Base-by-base conservation (phyloP, 2,888 invertebrate species). In the Watsonalla binaria region DNA sequence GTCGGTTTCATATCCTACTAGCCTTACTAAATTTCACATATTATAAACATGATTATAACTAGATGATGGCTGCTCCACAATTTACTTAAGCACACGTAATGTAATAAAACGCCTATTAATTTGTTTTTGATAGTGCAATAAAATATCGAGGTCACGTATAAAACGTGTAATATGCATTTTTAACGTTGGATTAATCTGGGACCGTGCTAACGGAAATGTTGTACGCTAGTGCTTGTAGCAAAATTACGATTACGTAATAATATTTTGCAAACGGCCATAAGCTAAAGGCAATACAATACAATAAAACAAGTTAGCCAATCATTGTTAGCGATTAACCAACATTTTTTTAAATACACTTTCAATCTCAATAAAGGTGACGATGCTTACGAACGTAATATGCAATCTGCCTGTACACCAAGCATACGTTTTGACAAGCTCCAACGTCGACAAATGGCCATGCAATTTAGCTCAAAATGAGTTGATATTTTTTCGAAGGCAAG, bases 131-230 rank as follows among this genome's bases (percentile, higher is more conserved):
- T 49, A 14, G 37, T 15, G 49, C 49, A 57, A 59, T 54, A 54
- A 54, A 46, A 51, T 47, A 67, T 54, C 47, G 55, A 60, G 62
- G 62, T 56, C 58, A 55, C 51, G 52, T 54, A 50, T 47, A 34
- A 56, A 49, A 37, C 49, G 48, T 9, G 49, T 53, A 57, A 48
- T 54, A 58, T 42, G 47, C 11, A 15, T 53, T 57, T 54, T 46
- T 54, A 58, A 37, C 37, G 37, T 49, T 49, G 13, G 37, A 35
- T n/a, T 34, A 24, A 24, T 24, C 24, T 24, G 24, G 24, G 2
- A 7, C 15, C 9, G 5, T 37, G 49, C 13, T 13, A 49, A 49
- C 39, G 37, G 13, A 2, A 24, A 24, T 49, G 35, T 37, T 39
- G n/a, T 49, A 47, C 37, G 15, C 35, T 39, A 42, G 37, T 49